Conservation (phyloP, 2,888 invertebrate species). For the Trissolcus japonicus region DNA sequence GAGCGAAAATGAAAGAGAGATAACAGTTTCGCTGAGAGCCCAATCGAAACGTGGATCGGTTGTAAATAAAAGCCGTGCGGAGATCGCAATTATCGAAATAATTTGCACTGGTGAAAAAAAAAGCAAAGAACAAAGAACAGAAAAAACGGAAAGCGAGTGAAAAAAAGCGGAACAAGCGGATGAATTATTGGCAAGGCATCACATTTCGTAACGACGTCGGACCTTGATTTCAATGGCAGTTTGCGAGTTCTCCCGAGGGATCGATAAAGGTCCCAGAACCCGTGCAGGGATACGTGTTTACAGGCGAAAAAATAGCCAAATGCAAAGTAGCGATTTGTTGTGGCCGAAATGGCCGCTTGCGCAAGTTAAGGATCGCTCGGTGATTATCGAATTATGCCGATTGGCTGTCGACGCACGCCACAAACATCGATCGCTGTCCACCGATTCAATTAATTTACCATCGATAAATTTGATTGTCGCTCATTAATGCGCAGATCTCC, state of each 20-base stretch:
- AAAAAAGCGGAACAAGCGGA: background rate
- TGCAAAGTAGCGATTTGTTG: constrained; percentile 12
- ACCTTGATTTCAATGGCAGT: constrained; percentile 16
- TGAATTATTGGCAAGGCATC: constrained; percentile 18
- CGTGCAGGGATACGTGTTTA: constrained; percentile 14
- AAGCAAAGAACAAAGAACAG: background rate
- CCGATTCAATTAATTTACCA: too few species aligned
- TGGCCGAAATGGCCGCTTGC: background rate
- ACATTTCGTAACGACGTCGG: constrained; percentile 8
- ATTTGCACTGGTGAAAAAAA: background rate
- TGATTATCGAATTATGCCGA: constrained; percentile 5
- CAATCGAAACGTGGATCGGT: background rate
- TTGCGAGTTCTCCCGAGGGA: constrained; percentile 14
- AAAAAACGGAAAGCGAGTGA: constrained; percentile 1
- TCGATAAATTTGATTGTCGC: too few species aligned
- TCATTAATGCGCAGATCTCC: too few species aligned
- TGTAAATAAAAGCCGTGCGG: constrained; percentile 10
- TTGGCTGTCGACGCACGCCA: background rate
- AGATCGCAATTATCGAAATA: constrained; percentile 14
- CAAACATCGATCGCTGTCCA: too few species aligned
- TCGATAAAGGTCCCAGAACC: constrained; percentile 23
- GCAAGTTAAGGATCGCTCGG: background rate
- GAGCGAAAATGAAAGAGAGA: background rate
- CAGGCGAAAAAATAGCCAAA: constrained; percentile 11
- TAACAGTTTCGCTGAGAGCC: background rate